phyloP scores from a whole-genome alignment of 2,797 vertebrate genomes.

The Otolemur crassicaudatus region DNA sequence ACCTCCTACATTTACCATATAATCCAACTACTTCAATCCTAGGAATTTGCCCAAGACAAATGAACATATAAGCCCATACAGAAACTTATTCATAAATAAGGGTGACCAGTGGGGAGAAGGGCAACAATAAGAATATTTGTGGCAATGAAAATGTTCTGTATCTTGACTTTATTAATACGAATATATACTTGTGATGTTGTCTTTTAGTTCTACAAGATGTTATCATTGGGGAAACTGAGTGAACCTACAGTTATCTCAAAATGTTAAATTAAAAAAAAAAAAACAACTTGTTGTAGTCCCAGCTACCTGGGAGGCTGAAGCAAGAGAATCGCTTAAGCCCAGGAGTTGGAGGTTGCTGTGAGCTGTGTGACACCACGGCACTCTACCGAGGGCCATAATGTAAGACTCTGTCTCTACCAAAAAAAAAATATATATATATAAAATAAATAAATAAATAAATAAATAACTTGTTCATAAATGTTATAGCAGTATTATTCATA shows the following conservation, averaged over 20 bases:
- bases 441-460: no score
- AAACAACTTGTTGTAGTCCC: no score
- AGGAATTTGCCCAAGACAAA: background rate
- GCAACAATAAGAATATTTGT: background rate
- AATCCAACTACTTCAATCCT: background rate
- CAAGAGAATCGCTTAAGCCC: no score
- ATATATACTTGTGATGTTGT: background rate
- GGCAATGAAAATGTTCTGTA: background rate
- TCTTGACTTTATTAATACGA: background rate
- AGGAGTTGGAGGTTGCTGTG: no score
- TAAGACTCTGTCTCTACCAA: no score
- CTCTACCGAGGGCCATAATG: no score
- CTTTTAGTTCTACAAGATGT: background rate
- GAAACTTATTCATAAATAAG: background rate
- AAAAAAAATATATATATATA: no score
- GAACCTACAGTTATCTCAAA: background rate
- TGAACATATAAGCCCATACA: background rate
- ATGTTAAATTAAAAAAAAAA: conserved; percentile 25
- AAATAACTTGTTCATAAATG: background rate
- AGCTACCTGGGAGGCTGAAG: no score
- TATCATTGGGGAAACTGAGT: background rate
- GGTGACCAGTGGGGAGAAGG: background rate
- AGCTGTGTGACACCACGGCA: no score
- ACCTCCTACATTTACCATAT: background rate
- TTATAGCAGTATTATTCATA: conserved; percentile 3